A percentile compares a stretch with the other conserved stretches of the same genome.
phyloP scores from a whole-genome alignment of 2,888 invertebrate genomes.

The Thyatira batis region DNA sequence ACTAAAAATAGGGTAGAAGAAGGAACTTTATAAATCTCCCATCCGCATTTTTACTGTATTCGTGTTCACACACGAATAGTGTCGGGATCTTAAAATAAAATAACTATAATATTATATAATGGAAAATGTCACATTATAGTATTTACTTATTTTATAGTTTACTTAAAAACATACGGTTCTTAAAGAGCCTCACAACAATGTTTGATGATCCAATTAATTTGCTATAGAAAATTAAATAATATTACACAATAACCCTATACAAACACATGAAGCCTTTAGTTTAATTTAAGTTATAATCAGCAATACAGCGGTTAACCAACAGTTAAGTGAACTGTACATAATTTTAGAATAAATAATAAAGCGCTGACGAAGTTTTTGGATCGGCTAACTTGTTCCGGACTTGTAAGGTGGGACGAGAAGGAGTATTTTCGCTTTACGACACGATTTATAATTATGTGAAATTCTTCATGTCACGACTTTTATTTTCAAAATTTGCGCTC shows the following conservation, averaged over 20 bases:
- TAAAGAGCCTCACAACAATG: too few species aligned
- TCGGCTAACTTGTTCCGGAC: background rate
- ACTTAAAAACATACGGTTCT: background rate
- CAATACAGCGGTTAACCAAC: background rate
- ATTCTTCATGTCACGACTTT: too few species aligned
- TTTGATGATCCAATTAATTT: too few species aligned
- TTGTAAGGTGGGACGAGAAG: background rate
- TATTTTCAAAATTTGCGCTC: too few species aligned
- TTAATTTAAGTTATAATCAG: background rate
- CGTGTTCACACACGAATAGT: too few species aligned
- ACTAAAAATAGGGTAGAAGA: too few species aligned
- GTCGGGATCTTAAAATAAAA: too few species aligned
- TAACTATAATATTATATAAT: too few species aligned
- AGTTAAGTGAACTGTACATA: background rate
- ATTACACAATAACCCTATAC: background rate
- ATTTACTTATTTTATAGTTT: too few species aligned
- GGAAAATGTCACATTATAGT: too few species aligned
- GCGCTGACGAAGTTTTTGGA: constrained; percentile 5
- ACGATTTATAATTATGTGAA: background rate
- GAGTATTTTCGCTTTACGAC: background rate
- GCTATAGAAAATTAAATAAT: background rate
- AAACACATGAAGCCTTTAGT: background rate
- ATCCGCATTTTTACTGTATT: too few species aligned
- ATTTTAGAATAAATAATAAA: constrained; percentile 9
- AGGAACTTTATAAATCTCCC: too few species aligned